Conservation (phyloP, 2,797 vertebrate genomes). For the Anniella stebbinsi region DNA sequence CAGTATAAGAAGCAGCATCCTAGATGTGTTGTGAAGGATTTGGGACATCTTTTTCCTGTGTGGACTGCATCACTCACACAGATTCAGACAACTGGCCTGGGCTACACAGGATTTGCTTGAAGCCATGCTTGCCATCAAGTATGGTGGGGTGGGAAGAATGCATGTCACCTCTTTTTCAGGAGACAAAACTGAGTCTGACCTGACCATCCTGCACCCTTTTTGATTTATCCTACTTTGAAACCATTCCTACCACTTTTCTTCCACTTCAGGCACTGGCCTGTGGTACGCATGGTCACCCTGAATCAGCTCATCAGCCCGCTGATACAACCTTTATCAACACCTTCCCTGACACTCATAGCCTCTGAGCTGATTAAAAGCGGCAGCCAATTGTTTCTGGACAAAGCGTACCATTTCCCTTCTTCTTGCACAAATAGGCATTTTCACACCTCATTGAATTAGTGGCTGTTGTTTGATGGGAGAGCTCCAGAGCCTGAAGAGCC, state of each 20-base stretch:
- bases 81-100: not conserved
- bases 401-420: constrained; percentile 4
- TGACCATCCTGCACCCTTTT: not conserved
- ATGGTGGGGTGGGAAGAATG: not conserved
- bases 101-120: not conserved
- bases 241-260: not conserved
- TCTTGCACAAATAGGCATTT: not conserved
- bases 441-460: not conserved
- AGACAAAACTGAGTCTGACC: not conserved
- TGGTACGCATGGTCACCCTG: not conserved
- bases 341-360: not conserved
- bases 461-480: constrained; percentile 8
- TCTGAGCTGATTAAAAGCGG: not conserved
- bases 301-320: not conserved
- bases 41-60: not conserved
- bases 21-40: not conserved
- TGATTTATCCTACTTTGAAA: not conserved
- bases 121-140: not conserved
- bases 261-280: not conserved
- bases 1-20: not conserved
- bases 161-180: not conserved
- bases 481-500: constrained; percentile 11
- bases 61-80: not conserved
- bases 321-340: not conserved
- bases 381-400: constrained; percentile 16